Percentiles rank a stretch among this genome's conserved stretches.
Conservation (phyloP, 2,797 vertebrate genomes). For the Sebastes itinus region DNA sequence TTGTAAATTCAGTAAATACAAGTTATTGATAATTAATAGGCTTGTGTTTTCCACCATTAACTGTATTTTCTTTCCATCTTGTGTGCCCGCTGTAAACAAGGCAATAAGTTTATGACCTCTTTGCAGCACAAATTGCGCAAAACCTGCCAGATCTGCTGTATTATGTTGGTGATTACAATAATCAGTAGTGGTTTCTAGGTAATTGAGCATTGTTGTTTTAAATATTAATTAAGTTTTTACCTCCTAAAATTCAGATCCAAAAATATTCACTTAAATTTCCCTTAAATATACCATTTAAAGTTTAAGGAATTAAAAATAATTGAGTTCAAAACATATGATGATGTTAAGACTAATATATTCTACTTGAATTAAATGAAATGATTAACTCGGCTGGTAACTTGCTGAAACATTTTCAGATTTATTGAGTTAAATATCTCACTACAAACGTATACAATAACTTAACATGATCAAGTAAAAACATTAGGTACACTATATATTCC, state of each 20-base stretch:
- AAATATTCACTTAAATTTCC: background rate
- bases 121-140: background rate
- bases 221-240: background rate
- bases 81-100: background rate
- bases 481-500: background rate
- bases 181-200: background rate
- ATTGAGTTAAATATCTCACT: background rate
- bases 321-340: background rate
- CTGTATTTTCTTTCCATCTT: background rate
- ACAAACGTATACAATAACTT: background rate
- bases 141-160: background rate
- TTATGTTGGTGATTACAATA: background rate
- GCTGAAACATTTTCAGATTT: background rate
- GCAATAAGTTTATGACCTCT: background rate
- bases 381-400: background rate
- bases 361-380: background rate
- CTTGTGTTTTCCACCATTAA: background rate
- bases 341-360: background rate
- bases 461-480: background rate
- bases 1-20: background rate
- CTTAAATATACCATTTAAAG: background rate
- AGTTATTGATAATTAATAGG: background rate
- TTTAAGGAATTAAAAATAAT: background rate
- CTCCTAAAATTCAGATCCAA: background rate
- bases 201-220: background rate